Evolutionary conservation across 1,140 invertebrate species (phyloP).

Genomic region (Andricus grossulariae): DNA sequence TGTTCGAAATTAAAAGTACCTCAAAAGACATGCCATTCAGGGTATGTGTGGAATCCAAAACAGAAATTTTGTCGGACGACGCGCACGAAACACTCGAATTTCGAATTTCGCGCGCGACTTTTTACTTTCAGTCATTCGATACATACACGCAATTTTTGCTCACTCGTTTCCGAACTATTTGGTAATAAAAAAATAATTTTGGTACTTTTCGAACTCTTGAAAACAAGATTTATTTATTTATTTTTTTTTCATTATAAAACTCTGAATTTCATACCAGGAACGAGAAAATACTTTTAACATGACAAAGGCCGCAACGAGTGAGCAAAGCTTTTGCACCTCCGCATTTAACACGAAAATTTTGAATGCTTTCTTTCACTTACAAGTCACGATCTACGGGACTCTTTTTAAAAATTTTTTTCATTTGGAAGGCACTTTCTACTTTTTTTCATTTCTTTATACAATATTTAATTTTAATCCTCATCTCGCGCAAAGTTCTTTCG

Average conservation of each 20-base stretch:
- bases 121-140: constrained; percentile 62
- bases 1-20: constrained; percentile 59
- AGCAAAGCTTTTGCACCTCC: constrained; percentile 52
- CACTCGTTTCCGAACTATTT: not conserved
- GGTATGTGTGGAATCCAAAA: constrained; percentile 76
- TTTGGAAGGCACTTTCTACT: constrained; percentile 77
- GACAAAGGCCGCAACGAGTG: constrained; percentile 48
- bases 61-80: constrained; percentile 70
- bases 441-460: constrained; percentile 73
- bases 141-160: constrained; percentile 53
- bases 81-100: constrained; percentile 48
- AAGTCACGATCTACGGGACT: constrained; percentile 77
- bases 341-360: constrained; percentile 68
- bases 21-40: constrained; percentile 75
- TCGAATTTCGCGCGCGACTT: constrained; percentile 46
- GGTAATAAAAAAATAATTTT: constrained; percentile 32
- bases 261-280: constrained; percentile 18
- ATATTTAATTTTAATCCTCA: constrained; percentile 68
- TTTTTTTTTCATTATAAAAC: constrained; percentile 35
- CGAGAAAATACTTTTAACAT: constrained; percentile 2
- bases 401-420: constrained; percentile 70
- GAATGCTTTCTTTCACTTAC: constrained; percentile 72
- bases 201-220: constrained; percentile 14
- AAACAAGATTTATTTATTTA: constrained; percentile 13
- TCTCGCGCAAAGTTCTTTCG: constrained; percentile 51